These are phyloP conservation scores for Galagoides demidoff DNA, from an alignment of 2,797 vertebrate species.

Conservation along the genomic window DNA sequence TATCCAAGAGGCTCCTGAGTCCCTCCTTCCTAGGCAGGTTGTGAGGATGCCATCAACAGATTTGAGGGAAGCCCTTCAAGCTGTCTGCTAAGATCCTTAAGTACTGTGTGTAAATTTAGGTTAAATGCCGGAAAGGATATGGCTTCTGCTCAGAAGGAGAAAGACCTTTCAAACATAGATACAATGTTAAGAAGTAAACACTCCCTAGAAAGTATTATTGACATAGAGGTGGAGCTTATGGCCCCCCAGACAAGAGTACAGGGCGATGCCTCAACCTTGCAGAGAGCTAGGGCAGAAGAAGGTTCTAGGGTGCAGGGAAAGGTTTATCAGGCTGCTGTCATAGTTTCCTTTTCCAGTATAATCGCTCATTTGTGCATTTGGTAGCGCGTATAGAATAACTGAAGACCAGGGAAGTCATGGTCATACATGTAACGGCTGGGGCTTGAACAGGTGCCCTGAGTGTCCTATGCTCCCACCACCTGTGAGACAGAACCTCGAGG, in stretches of 20 bases:
- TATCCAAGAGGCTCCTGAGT: background rate
- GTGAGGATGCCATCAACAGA: background rate
- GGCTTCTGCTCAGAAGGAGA: background rate
- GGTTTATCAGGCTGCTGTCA: background rate
- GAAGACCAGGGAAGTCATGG: background rate
- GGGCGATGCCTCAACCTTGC: background rate
- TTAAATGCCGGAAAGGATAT: background rate
- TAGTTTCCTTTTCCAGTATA: background rate
- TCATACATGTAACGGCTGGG: background rate
- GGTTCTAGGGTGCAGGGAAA: background rate
- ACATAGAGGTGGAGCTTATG: background rate
- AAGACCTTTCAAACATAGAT: background rate
- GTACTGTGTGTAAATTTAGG: background rate
- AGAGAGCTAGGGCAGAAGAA: background rate
- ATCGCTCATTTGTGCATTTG: background rate
- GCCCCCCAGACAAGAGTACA: background rate
- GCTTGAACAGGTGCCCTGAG: background rate
- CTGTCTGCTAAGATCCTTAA: background rate
- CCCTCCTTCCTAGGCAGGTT: background rate
- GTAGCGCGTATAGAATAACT: background rate
- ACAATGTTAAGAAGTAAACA: background rate
- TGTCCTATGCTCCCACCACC: accelerated
- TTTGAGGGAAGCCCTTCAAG: background rate
- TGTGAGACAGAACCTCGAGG: accelerated
- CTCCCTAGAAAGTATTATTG: background rate